Evolutionary conservation across 2,888 invertebrate genomes (phyloP).

Genomic region (Matsumyia berberina): DNA sequence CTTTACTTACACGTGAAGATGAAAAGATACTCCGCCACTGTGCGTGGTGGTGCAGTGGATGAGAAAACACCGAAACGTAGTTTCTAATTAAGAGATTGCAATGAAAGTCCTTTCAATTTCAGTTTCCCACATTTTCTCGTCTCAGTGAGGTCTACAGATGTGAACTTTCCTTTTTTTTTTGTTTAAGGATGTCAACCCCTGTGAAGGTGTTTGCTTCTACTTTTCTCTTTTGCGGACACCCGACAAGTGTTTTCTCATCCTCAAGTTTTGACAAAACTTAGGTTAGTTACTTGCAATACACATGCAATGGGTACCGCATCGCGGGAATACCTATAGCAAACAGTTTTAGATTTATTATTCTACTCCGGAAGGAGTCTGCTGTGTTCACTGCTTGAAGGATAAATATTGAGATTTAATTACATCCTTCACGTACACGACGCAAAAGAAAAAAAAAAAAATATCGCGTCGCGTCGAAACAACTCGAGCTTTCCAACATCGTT

Average conservation of each 20-base stretch:
- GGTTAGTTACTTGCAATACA: no score
- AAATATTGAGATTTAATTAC: slow-evolving; percentile 37
- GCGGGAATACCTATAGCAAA: not conserved
- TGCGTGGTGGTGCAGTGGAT: no score
- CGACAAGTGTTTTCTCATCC: not conserved
- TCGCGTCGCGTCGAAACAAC: not conserved
- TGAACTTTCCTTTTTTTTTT: slow-evolving; percentile 1
- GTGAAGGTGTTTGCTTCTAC: not conserved
- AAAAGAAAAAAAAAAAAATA: no score
- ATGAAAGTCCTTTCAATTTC: slow-evolving; percentile 55
- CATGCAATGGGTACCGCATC: not conserved
- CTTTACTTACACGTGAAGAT: not conserved
- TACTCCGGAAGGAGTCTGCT: not conserved
- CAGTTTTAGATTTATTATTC: slow-evolving; percentile 1
- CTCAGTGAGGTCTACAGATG: no score
- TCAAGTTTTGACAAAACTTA: not conserved
- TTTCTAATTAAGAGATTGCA: slow-evolving; percentile 68
- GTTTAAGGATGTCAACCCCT: slow-evolving; percentile 24
- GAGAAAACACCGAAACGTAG: slow-evolving; percentile 11
- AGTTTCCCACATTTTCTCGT: not conserved
- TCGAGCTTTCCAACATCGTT: not conserved
- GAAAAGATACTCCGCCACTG: not conserved
- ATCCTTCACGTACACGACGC: slow-evolving; percentile 1
- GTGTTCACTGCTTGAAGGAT: not conserved
- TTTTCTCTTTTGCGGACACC: no score